Percentiles rank a stretch among this genome's conserved stretches.
Evolutionary conservation across 2,888 invertebrate species (phyloP).

Genomic region (Syrphus vitripennis): DNA sequence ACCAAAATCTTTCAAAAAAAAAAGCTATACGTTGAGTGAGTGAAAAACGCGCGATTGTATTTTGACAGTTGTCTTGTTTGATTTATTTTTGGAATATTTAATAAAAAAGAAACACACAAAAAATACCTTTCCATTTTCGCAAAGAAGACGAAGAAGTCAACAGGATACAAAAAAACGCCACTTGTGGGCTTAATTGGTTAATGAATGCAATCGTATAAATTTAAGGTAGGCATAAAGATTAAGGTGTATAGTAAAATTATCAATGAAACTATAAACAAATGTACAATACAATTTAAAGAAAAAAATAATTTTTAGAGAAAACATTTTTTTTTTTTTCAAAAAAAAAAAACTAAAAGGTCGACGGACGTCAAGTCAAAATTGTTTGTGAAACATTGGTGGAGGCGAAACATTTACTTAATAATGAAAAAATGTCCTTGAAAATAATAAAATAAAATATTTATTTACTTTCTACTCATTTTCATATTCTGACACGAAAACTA

Average conservation of each 20-base stretch:
- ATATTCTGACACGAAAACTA: too few relatives aligned
- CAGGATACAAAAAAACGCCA: not conserved
- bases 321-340: not conserved
- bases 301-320: not conserved
- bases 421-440: too few relatives aligned
- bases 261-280: not conserved
- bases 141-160: not conserved
- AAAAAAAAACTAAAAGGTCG: too few relatives aligned
- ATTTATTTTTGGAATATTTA: not conserved
- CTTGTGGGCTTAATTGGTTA: not conserved
- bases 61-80: not conserved
- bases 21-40: not conserved
- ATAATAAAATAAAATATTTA: too few relatives aligned
- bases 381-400: too few relatives aligned
- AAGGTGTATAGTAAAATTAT: not conserved
- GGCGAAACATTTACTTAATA: too few relatives aligned
- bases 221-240: slow-evolving; percentile 19
- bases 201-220: slow-evolving; percentile 33
- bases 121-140: not conserved
- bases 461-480: too few relatives aligned
- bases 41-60: slow-evolving; percentile 30
- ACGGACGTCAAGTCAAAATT: too few relatives aligned
- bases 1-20: slow-evolving; percentile 12
- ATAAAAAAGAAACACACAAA: not conserved
- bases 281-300: not conserved